Base-by-base conservation (phyloP, 2,888 invertebrate genomes). In the Hetaerina titia region DNA sequence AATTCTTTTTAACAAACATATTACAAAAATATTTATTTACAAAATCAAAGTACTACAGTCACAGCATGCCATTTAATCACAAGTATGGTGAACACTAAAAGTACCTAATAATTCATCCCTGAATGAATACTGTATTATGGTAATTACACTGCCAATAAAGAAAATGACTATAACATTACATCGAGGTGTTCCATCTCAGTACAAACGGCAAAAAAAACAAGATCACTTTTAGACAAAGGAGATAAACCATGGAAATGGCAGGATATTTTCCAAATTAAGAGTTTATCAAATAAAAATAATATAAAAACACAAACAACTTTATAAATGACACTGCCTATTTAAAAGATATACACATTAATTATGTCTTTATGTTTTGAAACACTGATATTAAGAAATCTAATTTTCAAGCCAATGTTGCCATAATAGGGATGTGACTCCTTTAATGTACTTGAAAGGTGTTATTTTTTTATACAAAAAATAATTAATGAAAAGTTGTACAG, bases 21-120 rank as follows among this genome's bases (percentile, higher is more conserved):
- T 92, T 92, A 92, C 69, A 92, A 92, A 92, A 92, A 92, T 92
- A 92, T 92, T 45, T 92, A 92, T 92, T 92, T 92, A 92, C 92
- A 92, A 92, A 92, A 92, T 92, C 56, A 69, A 56, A 92, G 56
- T 81, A 81, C 92, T 92, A 92, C 69, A 92, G 64, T 45, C 92
- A 92, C 69, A 92, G 69, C 92, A 92, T 90, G 64, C 90, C 64
- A 64, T 64, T 92, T 69, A 92, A 92, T 92, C 92, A 92, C 92
- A 74, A 69, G 69, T 8, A 74, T 31, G 69, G 45, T n/a, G 19
- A 89, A 92, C 92, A 56, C 92, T 92, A 92, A 92, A 92, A 57
- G 64, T 69, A 92, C 92, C 69, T 0, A 57, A 89, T 22, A 74
- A 69, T 69, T n/a, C 92, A 92, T 92, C 92, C 92, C 92, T 92